Conservation (phyloP, 37 sponge, comb jelly and placozoan species). For the Cladorhizidae sp. region DNA sequence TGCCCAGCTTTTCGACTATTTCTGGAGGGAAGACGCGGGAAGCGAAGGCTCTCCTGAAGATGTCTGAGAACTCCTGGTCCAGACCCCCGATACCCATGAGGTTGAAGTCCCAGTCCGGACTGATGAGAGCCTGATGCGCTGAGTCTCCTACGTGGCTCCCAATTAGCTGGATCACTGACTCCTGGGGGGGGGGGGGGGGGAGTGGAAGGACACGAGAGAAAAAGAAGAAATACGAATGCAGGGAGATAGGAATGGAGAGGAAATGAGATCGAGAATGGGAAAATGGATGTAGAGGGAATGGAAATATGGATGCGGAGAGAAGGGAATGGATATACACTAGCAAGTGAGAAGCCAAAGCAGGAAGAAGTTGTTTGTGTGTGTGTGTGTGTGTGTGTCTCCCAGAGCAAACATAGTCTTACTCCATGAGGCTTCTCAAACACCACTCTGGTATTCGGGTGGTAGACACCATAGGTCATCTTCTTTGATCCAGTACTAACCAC, state of each 20-base stretch:
- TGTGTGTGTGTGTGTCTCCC: no score
- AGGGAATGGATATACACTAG: no score
- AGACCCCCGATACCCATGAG: slow-evolving; percentile 98
- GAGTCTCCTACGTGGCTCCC: slow-evolving; percentile 63
- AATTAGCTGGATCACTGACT: slow-evolving; percentile 63
- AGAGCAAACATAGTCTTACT: no score
- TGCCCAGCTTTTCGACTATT: slow-evolving; percentile 89
- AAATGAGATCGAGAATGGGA: background rate
- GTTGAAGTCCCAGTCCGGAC: slow-evolving; percentile 97
- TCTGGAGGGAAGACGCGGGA: slow-evolving; percentile 97
- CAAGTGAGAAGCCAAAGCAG: no score
- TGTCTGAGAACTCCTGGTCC: slow-evolving; percentile 92
- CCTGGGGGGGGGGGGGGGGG: slow-evolving; percentile 13
- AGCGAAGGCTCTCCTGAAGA: slow-evolving; percentile 98
- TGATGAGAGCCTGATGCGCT: slow-evolving; percentile 77
- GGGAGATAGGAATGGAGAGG: background rate
- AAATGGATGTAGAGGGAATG: background rate
- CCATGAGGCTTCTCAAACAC: slow-evolving; percentile 74
- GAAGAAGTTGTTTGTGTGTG: no score
- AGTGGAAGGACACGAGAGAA: background rate
- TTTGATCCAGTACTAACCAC: background rate
- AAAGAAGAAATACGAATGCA: background rate
- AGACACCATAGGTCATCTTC: slow-evolving; percentile 34
- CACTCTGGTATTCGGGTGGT: slow-evolving; percentile 39
- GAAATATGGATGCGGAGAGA: no score